A percentile compares a stretch with the other conserved stretches of the same genome.
phyloP scores from a whole-genome alignment of 2,888 invertebrate genomes.

The Scelioninae gen. 1 region DNA sequence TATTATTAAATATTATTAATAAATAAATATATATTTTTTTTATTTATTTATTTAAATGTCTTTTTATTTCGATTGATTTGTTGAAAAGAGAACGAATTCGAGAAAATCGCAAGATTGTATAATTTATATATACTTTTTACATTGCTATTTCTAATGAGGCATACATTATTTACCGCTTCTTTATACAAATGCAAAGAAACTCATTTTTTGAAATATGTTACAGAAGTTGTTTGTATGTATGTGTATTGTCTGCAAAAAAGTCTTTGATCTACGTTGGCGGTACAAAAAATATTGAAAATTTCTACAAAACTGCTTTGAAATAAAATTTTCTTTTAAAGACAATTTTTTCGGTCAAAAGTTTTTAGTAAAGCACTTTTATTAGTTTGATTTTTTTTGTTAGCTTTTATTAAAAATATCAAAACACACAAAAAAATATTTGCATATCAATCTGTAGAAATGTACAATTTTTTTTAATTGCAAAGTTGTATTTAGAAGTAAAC shows the following conservation, averaged over 20 bases:
- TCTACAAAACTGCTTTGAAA: constrained; percentile 32
- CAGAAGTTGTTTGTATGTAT: constrained; percentile 5
- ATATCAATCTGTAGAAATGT: too few relatives aligned
- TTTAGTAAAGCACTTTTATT: background rate
- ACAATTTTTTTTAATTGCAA: too few relatives aligned
- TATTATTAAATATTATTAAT: too few relatives aligned
- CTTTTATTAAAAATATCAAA: too few relatives aligned
- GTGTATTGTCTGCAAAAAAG: constrained; percentile 30
- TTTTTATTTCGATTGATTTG: too few relatives aligned
- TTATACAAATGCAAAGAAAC: constrained; percentile 41
- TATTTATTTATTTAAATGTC: too few relatives aligned
- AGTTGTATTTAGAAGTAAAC: too few relatives aligned
- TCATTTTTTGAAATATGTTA: constrained; percentile 54
- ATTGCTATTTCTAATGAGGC: constrained; percentile 31
- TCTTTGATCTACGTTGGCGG: constrained; percentile 45
- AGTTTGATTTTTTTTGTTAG: too few relatives aligned
- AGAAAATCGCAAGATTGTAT: too few relatives aligned
- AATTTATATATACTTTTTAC: background rate
- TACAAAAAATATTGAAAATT: constrained; percentile 46
- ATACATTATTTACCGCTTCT: constrained; percentile 33
- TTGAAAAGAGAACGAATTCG: too few relatives aligned
- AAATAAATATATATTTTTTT: too few relatives aligned
- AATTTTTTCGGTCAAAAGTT: background rate
- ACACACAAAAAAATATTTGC: too few relatives aligned
- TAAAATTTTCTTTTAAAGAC: constrained; percentile 19